These are phyloP conservation scores for Kryphioiulus occultus DNA, from an alignment of 2,888 invertebrate genomes.

Conservation along the genomic window DNA sequence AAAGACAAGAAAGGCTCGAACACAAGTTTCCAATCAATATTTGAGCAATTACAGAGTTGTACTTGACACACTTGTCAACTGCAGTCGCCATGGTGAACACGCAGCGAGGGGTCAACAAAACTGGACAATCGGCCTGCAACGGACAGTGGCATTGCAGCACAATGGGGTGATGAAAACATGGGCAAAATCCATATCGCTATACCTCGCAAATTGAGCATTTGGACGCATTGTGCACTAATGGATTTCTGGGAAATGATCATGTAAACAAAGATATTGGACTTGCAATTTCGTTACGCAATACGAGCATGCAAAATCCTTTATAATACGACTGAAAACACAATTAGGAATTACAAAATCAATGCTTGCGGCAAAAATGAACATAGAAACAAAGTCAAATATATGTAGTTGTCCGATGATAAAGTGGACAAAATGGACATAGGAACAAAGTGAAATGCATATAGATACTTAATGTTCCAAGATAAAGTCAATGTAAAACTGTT, in stretches of 20 bases:
- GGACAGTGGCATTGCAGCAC: too few species aligned
- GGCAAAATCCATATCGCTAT: constrained; percentile 8
- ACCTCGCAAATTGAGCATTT: background rate
- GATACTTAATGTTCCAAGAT: too few species aligned
- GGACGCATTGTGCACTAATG: constrained; percentile 2
- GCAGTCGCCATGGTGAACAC: background rate
- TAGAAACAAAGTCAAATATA: too few species aligned
- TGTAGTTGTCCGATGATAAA: too few species aligned
- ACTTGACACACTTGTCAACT: constrained; percentile 13
- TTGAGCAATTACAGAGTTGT: constrained; percentile 23
- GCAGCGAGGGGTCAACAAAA: background rate
- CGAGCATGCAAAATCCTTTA: too few species aligned
- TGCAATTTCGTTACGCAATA: too few species aligned
- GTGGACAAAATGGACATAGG: too few species aligned
- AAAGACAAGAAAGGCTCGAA: constrained; percentile 14
- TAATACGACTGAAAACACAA: too few species aligned
- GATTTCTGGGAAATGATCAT: background rate
- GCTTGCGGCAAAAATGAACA: too few species aligned
- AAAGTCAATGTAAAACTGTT: too few species aligned
- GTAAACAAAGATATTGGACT: background rate
- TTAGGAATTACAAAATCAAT: too few species aligned
- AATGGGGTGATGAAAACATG: background rate
- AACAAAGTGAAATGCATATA: too few species aligned
- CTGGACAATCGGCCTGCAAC: background rate
- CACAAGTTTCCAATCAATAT: constrained; percentile 23